Evolutionary conservation across 2,113 vertebrate genomes (phyloP), one percentile per base, ranked within the genome.

Genomic region (Carassius carassius): DNA sequence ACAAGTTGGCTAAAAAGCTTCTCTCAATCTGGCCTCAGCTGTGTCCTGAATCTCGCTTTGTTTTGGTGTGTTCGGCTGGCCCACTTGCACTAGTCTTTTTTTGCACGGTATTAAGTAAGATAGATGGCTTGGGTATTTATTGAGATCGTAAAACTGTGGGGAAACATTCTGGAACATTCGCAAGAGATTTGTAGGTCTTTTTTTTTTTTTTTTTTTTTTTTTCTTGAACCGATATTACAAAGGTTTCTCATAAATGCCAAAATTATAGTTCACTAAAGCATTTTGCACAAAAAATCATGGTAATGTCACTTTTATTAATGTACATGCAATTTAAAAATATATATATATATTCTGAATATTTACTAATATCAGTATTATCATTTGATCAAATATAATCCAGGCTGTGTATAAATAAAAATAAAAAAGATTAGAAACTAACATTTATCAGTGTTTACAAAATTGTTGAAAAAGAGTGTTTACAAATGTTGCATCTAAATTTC

Each of bases 201-300:
- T 81, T 81, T 41, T 83, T 86, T 54, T 86, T 54, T 51, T 51
- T 14, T 87, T 81, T 29, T 29, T 29, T 29, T 29, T 29, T 29
- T 29, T 29, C 29, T 16, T 54, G 84, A 88, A 87, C 85, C 81
- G 84, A 90, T 73, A 85, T 84, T 90, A 90, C 89, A 88, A 91
- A 89, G 85, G 87, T 93, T 93, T 93, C 90, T 95, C 94, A 95
- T 94, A 90, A 94, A 95, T 93, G 94, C 94, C 94, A 95, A 95
- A 91, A 94, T 94, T 91, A 91, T 95, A 94, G 93, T 95, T 95
- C 94, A 95, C 94, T 94, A 93, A 94, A 95, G 95, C 94, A 94
- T 95, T 95, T 95, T 95, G 94, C 94, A 95, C 94, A 94, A 90
- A 29, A 94, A 88, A 91, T 89, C 88, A 92, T 90, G 88, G 89